phyloP scores from a whole-genome alignment of 2,888 invertebrate genomes.

The Siphlonurus alternatus region DNA sequence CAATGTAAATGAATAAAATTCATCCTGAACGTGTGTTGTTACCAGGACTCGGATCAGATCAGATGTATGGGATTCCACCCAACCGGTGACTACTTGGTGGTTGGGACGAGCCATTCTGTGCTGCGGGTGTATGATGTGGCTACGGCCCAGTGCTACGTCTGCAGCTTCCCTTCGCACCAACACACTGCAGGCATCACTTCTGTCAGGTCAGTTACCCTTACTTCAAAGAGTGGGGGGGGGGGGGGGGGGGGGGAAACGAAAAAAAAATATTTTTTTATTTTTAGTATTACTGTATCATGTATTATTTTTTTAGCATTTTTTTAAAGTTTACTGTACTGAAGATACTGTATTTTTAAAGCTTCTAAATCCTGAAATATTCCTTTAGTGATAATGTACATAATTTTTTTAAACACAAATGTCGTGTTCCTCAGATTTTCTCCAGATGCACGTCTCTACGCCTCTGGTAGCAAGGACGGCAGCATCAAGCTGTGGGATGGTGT shows the following conservation, averaged over 20 bases:
- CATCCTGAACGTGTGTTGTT: too few species aligned
- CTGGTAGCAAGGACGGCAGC: constrained; percentile 79
- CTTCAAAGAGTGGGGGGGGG: neutral
- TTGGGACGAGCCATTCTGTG: constrained; percentile 82
- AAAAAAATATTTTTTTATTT: too few species aligned
- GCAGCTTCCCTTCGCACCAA: constrained; percentile 72
- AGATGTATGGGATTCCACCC: constrained; percentile 89
- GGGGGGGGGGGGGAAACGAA: neutral
- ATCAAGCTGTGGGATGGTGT: constrained; percentile 98
- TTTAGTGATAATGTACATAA: too few species aligned
- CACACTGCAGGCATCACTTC: constrained; percentile 58
- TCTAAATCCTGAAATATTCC: too few species aligned
- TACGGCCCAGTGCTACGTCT: constrained; percentile 90
- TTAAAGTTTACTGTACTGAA: too few species aligned
- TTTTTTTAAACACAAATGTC: too few species aligned
- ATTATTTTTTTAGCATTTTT: too few species aligned
- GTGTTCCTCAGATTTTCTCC: constrained; percentile 43
- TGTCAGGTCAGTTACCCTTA: constrained; percentile 48
- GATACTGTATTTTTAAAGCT: too few species aligned
- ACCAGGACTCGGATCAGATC: constrained; percentile 79
- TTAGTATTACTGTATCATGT: too few species aligned
- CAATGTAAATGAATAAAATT: too few species aligned
- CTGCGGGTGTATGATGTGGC: constrained; percentile 87
- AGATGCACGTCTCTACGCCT: constrained; percentile 59
- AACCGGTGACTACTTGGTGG: constrained; percentile 82